Base-by-base conservation (phyloP, 2,113 vertebrate species). In the Muscicapa adusta region DNA sequence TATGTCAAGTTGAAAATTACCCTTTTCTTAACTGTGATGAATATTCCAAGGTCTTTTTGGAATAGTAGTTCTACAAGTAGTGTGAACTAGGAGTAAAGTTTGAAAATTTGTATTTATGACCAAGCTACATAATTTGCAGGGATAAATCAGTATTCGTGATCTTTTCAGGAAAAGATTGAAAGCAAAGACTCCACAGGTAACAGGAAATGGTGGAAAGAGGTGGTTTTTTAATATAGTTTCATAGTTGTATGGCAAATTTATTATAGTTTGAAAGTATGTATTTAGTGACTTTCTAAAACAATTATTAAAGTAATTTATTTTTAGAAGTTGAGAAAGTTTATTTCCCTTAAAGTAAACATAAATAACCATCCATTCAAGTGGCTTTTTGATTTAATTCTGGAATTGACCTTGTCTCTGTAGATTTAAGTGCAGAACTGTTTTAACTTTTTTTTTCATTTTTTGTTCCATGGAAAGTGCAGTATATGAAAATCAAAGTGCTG, bases 131-230 rank as follows among this genome's bases (percentile, higher is more conserved):
- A 94, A 94, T 76, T 93, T 94, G 56, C 95, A 94, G 85, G 93
- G 62, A 89, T 93, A 75, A 96, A 96, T 94, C 85, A 95, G 89
- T 85, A 93, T 95, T 79, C 91, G 0, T 94, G 85, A 85, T 94
- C 94, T 96, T 97, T 96, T 90, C 94, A 95, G 93, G 94, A 93
- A 97, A 96, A 94, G 93, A 94, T 91, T 95, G 93, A 94, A 91
- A 96, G 67, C 82, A 96, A 71, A 96, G 95, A 76, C 93, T 51
- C 65, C 90, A 53, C 71, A 94, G 93, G 93, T 96, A 96, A 95
- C 89, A 96, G 93, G 90, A 88, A 76, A 67, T 91, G 94, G 71
- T 95, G 93, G 60, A 89, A 95, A 90, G 85, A 94, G 89, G 78
- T 94, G 82, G 5, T 82, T 78, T 51, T 73, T 75, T 89, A 10